Base-by-base conservation (phyloP, 2,113 vertebrate species). In the Sceloporus tristichus region DNA sequence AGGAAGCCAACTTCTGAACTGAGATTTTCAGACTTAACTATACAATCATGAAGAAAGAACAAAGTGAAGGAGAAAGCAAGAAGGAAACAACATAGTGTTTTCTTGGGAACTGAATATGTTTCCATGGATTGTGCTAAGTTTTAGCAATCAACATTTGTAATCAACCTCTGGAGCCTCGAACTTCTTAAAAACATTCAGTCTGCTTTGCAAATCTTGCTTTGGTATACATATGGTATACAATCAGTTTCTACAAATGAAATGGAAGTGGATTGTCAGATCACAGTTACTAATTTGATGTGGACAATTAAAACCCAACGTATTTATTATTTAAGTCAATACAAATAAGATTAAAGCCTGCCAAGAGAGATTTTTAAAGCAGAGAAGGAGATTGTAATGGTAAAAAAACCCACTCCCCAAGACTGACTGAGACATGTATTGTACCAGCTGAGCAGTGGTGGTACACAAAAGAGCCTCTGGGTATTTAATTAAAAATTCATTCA, bases 401-500 rank as follows among this genome's bases (percentile, higher is more conserved):
- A 6, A 14, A 1, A 19, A 88, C 23, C 16, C 66, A 56, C 59
- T 25, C 79, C 84, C 77, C 0, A 2, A 42, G 0, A 0, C 85
- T 23, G 0, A 0, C 85, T 23, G 76, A 42, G 53, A 74, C 10
- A 77, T 83, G 81, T 14, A 0, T n/a, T 65, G 0, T 0, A 59
- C 11, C 8, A 29, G 4, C 10, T 0, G 74, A 87, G 84, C 34
- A 0, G 2, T 79, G 88, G 78, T 86, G 81, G 74, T 85, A 56
- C 0, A 0, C 74, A 73, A 85, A 5, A 54, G 53, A 62, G 34
- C n/a, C 82, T 65, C 38, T 84, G 79, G 0, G 0, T 23, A 42
- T 40, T 5, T 1, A 0, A 2, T 76, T 78, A 79, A 21, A 54
- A 71, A 79, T 48, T 54, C 3, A 78, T 27, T n/a, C n/a, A 56